Base-by-base conservation (phyloP, 2,888 invertebrate genomes). In the Cheilosia soror region DNA sequence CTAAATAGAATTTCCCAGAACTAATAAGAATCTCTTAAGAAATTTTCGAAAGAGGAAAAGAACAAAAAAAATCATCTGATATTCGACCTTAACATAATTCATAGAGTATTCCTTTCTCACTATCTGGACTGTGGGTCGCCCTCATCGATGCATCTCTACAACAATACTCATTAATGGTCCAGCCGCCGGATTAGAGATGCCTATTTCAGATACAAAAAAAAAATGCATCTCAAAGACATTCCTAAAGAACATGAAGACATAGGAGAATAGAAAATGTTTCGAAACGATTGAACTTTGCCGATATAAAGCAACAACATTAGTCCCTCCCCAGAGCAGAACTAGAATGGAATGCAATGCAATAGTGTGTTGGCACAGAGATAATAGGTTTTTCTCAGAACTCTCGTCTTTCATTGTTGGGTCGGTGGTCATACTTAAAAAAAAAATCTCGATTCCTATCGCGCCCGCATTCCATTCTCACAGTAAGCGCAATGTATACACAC, bases 391-490 rank as follows among this genome's bases (percentile, higher is more conserved):
- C 85, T 77, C 69, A 66, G 79, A 63, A 71, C 72, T 79, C 76
- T 85, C 85, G 85, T 85, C 81, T 85, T 85, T 85, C 85, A 85
- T 85, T 85, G 85, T 85, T 85, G 71, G 81, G 76, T 81, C 62
- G 80, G 83, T 57, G 85, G 85, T 85, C 81, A 81, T 85, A 82
- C 65, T 77, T 66, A 72, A 63, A 62, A 80, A 40, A 40, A 69
- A 69, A 63, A 81, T 77, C 49, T 63, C 55, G 72, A 77, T 81
- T 72, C 62, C 65, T 66, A 81, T 81, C 81, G 71, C 76, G 85
- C 76, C 85, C 85, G 85, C 85, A 85, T 85, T 85, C 85, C 85
- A 81, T 85, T 85, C 85, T 85, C 85, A 85, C 85, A 85, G 77
- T 85, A 85, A 85, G 76, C 80, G 25, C 71, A 47, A 47, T 71